Percentiles rank a stretch among this genome's conserved stretches.
These are phyloP conservation scores for Pyralis farinalis DNA, from an alignment of 2,888 invertebrate genomes.

Conservation along the genomic window DNA sequence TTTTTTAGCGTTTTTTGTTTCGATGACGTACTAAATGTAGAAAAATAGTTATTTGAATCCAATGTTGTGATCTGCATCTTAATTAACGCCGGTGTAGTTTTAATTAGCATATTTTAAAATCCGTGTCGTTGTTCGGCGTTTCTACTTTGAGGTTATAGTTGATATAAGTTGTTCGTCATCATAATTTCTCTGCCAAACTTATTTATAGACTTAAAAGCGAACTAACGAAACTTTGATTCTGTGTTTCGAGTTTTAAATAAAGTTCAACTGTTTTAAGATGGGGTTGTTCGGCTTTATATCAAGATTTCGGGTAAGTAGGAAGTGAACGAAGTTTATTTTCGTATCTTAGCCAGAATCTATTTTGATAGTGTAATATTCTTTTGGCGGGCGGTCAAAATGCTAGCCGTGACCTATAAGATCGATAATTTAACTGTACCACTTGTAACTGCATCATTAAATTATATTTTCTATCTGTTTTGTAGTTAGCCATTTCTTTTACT, in stretches of 20 bases:
- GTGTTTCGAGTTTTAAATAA: slow-evolving; percentile 31
- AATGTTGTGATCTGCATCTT: slow-evolving; percentile 1
- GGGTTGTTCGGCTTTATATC: slow-evolving; percentile 80
- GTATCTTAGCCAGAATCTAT: slow-evolving; percentile 64
- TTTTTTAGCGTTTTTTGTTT: slow-evolving; percentile 30
- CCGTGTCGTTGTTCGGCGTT: slow-evolving; percentile 41
- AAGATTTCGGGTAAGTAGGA: slow-evolving; percentile 84
- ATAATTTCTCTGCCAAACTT: slow-evolving; percentile 53
- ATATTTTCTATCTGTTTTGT: no score
- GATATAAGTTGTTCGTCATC: slow-evolving; percentile 49
- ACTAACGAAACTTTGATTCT: slow-evolving; percentile 39
- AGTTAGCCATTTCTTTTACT: no score
- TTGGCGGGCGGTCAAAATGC: slow-evolving; percentile 69
- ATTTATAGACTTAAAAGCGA: slow-evolving; percentile 57
- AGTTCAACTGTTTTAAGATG: slow-evolving; percentile 64
- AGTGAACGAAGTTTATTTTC: slow-evolving; percentile 36
- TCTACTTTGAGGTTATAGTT: slow-evolving; percentile 46
- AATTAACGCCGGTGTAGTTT: slow-evolving; percentile 15
- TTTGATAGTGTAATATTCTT: slow-evolving; percentile 50
- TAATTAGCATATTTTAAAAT: slow-evolving; percentile 27
- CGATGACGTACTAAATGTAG: slow-evolving; percentile 16
- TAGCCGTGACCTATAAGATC: slow-evolving; percentile 45
- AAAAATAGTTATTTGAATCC: slow-evolving; percentile 8
- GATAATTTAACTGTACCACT: no score
- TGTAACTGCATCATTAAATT: no score